Conservation (phyloP, 2,888 invertebrate species). For the Aproaerema taeniolella region DNA sequence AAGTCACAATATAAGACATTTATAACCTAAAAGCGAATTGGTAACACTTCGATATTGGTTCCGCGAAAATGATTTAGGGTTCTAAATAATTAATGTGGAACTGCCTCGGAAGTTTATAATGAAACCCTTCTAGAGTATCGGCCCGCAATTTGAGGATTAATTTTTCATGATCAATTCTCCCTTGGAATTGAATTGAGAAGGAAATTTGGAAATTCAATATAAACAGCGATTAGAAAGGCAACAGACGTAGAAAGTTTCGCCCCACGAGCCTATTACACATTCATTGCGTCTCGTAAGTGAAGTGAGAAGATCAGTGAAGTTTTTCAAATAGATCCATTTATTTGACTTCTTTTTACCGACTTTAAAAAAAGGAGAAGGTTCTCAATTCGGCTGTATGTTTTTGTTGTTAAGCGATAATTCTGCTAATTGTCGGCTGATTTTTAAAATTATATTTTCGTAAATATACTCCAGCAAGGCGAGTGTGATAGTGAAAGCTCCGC, state of each 20-base stretch:
- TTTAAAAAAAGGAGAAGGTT: too few species aligned
- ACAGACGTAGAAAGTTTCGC: conserved; percentile 48
- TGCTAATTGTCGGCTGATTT: too few species aligned
- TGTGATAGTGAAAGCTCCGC: too few species aligned
- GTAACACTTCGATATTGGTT: conserved; percentile 20
- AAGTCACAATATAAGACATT: conserved; percentile 5
- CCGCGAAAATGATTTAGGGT: conserved; percentile 26
- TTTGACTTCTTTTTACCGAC: too few species aligned
- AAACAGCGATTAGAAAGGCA: conserved; percentile 48
- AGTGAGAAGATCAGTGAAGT: conserved; percentile 55
- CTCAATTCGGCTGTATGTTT: too few species aligned
- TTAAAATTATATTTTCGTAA: too few species aligned
- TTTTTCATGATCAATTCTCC: conserved; percentile 47
- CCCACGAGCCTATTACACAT: conserved; percentile 55
- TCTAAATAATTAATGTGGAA: conserved; percentile 40
- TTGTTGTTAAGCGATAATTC: too few species aligned
- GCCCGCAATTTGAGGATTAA: conserved; percentile 37
- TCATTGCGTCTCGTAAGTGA: conserved; percentile 42
- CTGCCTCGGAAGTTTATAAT: conserved; percentile 35
- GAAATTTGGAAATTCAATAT: conserved; percentile 43
- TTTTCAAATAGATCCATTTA: too few species aligned
- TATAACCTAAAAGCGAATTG: conserved; percentile 2
- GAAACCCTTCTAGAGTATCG: conserved; percentile 38
- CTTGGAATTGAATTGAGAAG: conserved; percentile 28
- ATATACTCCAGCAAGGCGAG: too few species aligned